Percentiles rank a stretch among this genome's conserved stretches.
These are phyloP conservation scores for Pteronura brasiliensis DNA, from an alignment of 2,113 vertebrate genomes.

Conservation along the genomic window DNA sequence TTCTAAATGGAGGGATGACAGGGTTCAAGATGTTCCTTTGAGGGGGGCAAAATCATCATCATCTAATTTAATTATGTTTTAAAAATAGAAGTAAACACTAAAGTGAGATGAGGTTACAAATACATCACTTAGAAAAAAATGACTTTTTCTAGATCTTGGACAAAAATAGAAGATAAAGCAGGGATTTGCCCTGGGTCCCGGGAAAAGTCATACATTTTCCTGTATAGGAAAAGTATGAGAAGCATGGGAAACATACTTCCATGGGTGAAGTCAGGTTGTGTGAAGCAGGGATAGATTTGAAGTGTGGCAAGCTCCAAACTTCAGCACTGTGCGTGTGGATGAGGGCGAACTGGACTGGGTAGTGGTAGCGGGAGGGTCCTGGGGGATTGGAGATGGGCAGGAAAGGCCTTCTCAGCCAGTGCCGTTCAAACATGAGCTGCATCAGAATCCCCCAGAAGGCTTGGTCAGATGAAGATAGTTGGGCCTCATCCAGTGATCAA, in stretches of 20 bases:
- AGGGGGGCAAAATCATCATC: not conserved
- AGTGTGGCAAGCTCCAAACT: not conserved
- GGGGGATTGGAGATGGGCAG: not conserved
- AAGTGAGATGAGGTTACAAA: not conserved
- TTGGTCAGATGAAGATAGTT: not conserved
- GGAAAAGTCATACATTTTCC: not conserved
- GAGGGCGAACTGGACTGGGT: not conserved
- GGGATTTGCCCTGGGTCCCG: not conserved
- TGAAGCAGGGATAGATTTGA: not conserved
- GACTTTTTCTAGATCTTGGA: not conserved
- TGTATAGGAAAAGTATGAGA: not conserved
- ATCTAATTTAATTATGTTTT: not conserved
- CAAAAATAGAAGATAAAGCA: not conserved
- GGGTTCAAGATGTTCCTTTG: not conserved
- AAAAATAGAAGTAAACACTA: not conserved
- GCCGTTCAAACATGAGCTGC: not conserved
- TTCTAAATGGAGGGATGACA: not conserved
- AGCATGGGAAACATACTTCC: not conserved
- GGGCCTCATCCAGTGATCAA: not conserved
- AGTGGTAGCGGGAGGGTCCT: not conserved
- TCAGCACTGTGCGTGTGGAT: no score
- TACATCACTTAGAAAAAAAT: not conserved
- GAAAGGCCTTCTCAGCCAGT: not conserved
- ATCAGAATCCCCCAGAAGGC: not conserved
- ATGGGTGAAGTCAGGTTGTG: not conserved